These are phyloP conservation scores for Solenopsis fugax DNA, from an alignment of 1,140 invertebrate species.

Conservation along the genomic window DNA sequence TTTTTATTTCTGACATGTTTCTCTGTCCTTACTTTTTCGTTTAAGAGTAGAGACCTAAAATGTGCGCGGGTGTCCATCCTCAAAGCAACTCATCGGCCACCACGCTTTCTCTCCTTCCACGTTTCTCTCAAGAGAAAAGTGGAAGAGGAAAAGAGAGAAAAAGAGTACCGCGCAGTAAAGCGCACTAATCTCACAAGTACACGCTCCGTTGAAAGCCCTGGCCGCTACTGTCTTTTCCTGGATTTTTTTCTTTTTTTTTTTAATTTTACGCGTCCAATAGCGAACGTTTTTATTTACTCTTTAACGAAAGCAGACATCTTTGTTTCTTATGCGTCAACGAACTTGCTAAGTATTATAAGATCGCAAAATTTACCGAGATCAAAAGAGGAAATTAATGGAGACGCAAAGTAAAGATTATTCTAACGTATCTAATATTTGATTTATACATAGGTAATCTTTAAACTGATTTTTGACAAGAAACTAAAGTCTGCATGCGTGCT, in stretches of 20 bases:
- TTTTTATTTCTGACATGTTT: constrained; percentile 2
- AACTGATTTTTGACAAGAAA: constrained; percentile 80
- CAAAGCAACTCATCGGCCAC: constrained; percentile 74
- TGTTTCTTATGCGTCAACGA: constrained; percentile 47
- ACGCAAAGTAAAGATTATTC: neutral
- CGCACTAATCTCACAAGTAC: constrained; percentile 84
- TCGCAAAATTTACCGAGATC: constrained; percentile 21
- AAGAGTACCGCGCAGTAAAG: constrained; percentile 78
- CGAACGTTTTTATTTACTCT: constrained; percentile 61
- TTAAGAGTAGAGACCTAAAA: constrained; percentile 73
- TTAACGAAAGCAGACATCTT: constrained; percentile 15
- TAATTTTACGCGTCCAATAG: constrained; percentile 60
- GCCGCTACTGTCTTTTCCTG: constrained; percentile 79
- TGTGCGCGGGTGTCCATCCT: constrained; percentile 75
- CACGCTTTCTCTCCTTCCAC: neutral
- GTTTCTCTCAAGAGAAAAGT: constrained; percentile 73
- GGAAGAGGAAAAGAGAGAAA: constrained; percentile 69
- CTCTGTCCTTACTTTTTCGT: constrained; percentile 38
- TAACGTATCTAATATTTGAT: neutral
- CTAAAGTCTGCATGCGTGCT: constrained; percentile 72
- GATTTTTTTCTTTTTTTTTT: constrained; percentile 49
- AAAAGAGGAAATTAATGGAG: constrained; percentile 8
- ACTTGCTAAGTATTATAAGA: neutral
- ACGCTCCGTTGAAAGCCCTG: constrained; percentile 83
- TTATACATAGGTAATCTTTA: neutral